Evolutionary conservation across 2,888 invertebrate species (phyloP).

Genomic region (Drosophila kambysellisi): DNA sequence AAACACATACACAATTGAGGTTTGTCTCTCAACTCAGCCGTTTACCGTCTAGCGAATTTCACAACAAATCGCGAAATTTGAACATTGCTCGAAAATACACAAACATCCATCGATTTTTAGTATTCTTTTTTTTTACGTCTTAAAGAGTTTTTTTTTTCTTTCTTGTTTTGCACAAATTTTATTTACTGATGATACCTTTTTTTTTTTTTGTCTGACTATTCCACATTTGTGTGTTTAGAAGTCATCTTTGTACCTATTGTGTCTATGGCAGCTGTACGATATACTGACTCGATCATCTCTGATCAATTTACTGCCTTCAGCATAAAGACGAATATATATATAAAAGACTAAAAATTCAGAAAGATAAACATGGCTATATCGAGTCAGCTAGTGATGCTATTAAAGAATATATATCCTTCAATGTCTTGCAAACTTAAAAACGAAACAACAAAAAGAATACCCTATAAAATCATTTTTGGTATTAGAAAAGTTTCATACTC

Average conservation of each 20-base stretch:
- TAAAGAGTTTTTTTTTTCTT: neutral
- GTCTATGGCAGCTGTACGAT: neutral
- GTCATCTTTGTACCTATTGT: neutral
- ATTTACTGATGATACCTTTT: neutral
- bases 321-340: neutral
- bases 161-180: neutral
- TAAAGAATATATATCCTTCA: neutral
- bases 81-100: conserved; percentile 28
- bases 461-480: neutral
- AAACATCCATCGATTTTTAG: neutral
- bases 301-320: neutral
- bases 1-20: conserved; percentile 36
- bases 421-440: neutral
- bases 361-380: neutral
- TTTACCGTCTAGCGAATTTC: conserved; percentile 52
- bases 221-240: neutral
- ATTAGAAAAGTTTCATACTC: neutral
- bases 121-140: neutral
- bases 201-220: neutral
- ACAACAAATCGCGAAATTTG: conserved; percentile 59
- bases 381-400: neutral
- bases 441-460: neutral
- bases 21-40: conserved; percentile 48
- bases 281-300: neutral
- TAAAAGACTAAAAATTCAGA: neutral